A percentile compares a stretch with the other conserved stretches of the same genome.
phyloP scores from a whole-genome alignment of 1,140 invertebrate genomes.

The Gryllus bimaculatus region DNA sequence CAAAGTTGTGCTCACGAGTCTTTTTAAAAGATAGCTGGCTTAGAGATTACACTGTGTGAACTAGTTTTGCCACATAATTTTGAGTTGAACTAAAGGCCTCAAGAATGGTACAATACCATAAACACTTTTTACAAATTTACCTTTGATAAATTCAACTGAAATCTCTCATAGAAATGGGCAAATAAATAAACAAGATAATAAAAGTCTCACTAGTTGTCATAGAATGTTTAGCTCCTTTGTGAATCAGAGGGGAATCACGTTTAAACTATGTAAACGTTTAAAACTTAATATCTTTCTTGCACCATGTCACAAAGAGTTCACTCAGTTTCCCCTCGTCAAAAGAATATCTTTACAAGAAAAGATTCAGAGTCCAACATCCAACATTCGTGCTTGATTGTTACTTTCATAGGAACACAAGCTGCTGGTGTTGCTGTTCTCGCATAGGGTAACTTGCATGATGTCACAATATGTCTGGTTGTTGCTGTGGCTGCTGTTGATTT shows the following conservation, averaged over 20 bases:
- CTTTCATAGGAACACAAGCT: constrained; percentile 23
- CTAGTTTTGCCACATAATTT: constrained; percentile 7
- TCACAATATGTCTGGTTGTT: constrained; percentile 23
- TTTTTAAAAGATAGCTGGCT: not conserved
- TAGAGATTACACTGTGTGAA: not conserved
- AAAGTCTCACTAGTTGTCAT: constrained; percentile 15
- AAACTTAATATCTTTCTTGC: constrained; percentile 7
- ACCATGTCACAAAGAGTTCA: constrained; percentile 7
- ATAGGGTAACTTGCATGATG: constrained; percentile 24
- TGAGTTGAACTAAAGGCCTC: not conserved
- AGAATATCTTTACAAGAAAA: constrained; percentile 4
- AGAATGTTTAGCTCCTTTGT: constrained; percentile 6
- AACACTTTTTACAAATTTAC: not conserved
- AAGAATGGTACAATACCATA: constrained; percentile 8
- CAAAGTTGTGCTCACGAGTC: constrained; percentile 10
- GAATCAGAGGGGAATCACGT: not conserved
- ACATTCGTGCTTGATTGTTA: not conserved
- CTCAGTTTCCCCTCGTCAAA: not conserved
- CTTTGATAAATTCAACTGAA: not conserved
- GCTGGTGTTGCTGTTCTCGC: constrained; percentile 22
- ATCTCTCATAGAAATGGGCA: not conserved
- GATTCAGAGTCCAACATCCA: not conserved
- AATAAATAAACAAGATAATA: not conserved
- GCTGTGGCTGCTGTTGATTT: constrained; percentile 12
- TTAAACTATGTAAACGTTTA: constrained; percentile 6